A percentile compares a stretch with the other conserved stretches of the same genome.
phyloP scores from a whole-genome alignment of 2,113 vertebrate genomes.

The Poecilia latipinna region DNA sequence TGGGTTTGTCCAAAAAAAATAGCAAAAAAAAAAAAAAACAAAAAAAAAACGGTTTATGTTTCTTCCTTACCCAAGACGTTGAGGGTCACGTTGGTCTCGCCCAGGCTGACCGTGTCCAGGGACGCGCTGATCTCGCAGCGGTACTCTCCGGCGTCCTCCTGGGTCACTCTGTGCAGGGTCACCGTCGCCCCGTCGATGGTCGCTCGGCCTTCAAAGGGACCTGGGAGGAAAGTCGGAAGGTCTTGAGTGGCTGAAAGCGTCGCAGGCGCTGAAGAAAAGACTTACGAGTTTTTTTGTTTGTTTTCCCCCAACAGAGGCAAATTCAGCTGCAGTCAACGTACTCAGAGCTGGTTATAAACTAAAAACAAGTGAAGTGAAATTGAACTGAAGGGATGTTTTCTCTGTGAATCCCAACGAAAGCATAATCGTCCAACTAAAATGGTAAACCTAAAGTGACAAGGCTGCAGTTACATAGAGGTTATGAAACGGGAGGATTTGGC shows the following conservation, averaged over 20 bases:
- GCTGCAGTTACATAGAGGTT: background rate
- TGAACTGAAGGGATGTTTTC: background rate
- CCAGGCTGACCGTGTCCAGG: slow-evolving; percentile 79
- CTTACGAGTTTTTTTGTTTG: no score
- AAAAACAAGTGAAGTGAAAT: background rate
- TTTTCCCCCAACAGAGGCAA: background rate
- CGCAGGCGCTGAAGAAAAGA: no score
- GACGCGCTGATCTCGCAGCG: slow-evolving; percentile 93
- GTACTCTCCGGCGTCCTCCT: slow-evolving; percentile 90
- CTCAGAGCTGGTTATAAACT: no score
- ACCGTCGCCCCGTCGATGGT: slow-evolving; percentile 88
- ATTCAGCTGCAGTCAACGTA: no score
- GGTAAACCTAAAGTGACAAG: no score
- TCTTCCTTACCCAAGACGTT: slow-evolving; percentile 85
- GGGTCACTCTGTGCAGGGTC: slow-evolving; percentile 85
- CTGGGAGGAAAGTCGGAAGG: slow-evolving; percentile 68
- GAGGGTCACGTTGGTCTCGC: slow-evolving; percentile 88
- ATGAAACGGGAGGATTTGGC: background rate
- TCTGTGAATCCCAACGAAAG: no score
- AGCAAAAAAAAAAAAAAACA: no score
- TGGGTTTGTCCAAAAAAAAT: background rate
- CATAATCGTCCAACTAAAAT: no score
- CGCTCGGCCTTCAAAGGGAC: slow-evolving; percentile 84
- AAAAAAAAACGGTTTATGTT: no score
- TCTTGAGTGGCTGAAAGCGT: background rate